Percentiles rank a stretch among this genome's conserved stretches.
Evolutionary conservation across 2,113 vertebrate genomes (phyloP).

Genomic region (Scortum barcoo): DNA sequence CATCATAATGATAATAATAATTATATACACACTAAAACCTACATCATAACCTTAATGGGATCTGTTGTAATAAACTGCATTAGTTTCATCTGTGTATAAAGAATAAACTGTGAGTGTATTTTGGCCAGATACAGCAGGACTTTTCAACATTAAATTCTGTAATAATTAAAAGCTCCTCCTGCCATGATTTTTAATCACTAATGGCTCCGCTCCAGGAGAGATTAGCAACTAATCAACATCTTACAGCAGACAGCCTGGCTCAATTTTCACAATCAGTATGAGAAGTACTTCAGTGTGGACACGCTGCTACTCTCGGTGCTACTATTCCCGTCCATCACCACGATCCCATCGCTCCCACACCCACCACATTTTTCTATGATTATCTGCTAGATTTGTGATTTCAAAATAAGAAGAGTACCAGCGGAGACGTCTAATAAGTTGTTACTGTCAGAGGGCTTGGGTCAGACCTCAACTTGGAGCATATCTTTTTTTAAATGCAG

Average conservation of each 20-base stretch:
- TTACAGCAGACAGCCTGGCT: constrained; percentile 40
- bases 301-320: constrained; percentile 21
- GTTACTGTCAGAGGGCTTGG: background rate
- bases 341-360: constrained; percentile 5
- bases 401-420: background rate
- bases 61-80: background rate
- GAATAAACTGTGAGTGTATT: background rate
- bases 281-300: constrained; percentile 29
- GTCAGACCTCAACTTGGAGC: background rate
- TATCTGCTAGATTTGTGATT: constrained; percentile 1
- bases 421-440: background rate
- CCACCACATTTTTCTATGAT: background rate
- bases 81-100: background rate
- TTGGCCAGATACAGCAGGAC: constrained; percentile 1
- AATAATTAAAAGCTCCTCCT: constrained; percentile 19
- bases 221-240: constrained; percentile 58
- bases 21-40: too few relatives aligned
- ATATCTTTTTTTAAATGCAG: constrained; percentile 1
- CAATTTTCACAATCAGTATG: constrained; percentile 30
- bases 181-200: constrained; percentile 31
- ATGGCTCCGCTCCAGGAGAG: constrained; percentile 31
- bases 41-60: background rate
- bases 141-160: constrained; percentile 21
- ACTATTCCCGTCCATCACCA: constrained; percentile 14
- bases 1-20: too few relatives aligned